phyloP scores from a whole-genome alignment of 2,113 vertebrate genomes.

The Panurus biarmicus region DNA sequence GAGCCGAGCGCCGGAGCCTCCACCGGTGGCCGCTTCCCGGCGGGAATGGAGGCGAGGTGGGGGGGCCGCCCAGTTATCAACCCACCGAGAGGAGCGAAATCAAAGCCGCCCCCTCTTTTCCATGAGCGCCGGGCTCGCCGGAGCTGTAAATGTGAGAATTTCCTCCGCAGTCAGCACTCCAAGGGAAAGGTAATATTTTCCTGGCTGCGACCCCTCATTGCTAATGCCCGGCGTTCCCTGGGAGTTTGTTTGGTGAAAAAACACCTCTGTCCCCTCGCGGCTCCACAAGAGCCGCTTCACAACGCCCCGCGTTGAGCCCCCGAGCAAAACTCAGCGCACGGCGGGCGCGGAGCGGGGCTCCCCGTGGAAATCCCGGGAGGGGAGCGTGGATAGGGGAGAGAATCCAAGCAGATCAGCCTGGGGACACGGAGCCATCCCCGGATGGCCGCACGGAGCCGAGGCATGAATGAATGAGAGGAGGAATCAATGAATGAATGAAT shows the following conservation, averaged over 20 bases:
- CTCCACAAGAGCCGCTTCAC: conserved; percentile 65
- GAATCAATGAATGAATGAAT: not conserved
- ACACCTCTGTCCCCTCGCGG: conserved; percentile 74
- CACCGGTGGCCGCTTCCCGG: not conserved
- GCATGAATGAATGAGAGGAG: not conserved
- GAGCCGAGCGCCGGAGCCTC: not conserved
- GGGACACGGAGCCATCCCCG: not conserved
- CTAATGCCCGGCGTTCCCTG: conserved; percentile 64
- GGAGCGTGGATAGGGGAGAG: not conserved
- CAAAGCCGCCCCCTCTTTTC: conserved; percentile 34
- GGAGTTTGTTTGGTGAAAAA: conserved; percentile 78
- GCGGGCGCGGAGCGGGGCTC: not conserved
- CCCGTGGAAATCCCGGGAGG: fast-evolving
- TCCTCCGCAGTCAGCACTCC: conserved; percentile 78
- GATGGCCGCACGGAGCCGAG: fast-evolving
- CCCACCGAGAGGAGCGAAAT: not conserved
- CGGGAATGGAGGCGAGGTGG: not conserved
- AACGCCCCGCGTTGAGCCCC: not conserved
- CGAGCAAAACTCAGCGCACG: fast-evolving
- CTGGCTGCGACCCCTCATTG: conserved; percentile 73
- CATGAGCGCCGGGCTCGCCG: conserved; percentile 45
- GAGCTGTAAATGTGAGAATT: conserved; percentile 80
- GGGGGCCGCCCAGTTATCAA: not conserved
- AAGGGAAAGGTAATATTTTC: conserved; percentile 81
- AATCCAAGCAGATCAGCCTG: not conserved